These are phyloP conservation scores for Sciurus carolinensis DNA, from an alignment of 2,797 vertebrate species.

Conservation along the genomic window DNA sequence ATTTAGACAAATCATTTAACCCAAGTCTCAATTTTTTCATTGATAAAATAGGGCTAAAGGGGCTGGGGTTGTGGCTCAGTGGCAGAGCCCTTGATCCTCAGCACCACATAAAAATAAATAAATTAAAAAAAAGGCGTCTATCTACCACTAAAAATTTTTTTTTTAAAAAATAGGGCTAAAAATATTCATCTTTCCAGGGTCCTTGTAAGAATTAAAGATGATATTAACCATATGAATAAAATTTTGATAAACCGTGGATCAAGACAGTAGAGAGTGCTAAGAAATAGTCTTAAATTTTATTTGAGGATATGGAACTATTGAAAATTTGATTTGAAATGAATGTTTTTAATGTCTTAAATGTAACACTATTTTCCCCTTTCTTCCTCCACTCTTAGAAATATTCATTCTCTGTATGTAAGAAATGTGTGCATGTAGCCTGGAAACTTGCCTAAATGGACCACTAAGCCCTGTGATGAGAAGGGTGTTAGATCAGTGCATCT, in stretches of 20 bases:
- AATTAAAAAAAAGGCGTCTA: no score
- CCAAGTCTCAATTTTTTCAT: not conserved
- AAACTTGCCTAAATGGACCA: not conserved
- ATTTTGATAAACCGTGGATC: not conserved
- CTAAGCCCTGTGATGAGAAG: not conserved
- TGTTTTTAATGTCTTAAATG: slow-evolving; percentile 42
- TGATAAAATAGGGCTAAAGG: slow-evolving; percentile 7
- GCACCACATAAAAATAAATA: no score
- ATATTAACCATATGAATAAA: slow-evolving; percentile 23
- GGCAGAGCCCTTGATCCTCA: no score
- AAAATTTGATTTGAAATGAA: slow-evolving; percentile 52
- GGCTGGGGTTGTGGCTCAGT: no score
- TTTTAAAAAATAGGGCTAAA: not conserved
- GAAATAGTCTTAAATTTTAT: slow-evolving; percentile 14
- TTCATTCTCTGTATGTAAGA: not conserved
- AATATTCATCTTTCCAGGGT: not conserved
- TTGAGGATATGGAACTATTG: not conserved
- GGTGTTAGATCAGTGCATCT: not conserved
- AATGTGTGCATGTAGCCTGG: not conserved
- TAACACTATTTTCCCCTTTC: not conserved
- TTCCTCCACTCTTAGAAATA: not conserved
- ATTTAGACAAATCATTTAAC: slow-evolving; percentile 21
- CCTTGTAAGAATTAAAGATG: slow-evolving; percentile 61
- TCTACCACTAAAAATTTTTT: no score
- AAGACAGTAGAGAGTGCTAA: slow-evolving; percentile 29